These are phyloP conservation scores for Chymomyza fuscimana DNA, from an alignment of 2,888 invertebrate species.

Conservation along the genomic window DNA sequence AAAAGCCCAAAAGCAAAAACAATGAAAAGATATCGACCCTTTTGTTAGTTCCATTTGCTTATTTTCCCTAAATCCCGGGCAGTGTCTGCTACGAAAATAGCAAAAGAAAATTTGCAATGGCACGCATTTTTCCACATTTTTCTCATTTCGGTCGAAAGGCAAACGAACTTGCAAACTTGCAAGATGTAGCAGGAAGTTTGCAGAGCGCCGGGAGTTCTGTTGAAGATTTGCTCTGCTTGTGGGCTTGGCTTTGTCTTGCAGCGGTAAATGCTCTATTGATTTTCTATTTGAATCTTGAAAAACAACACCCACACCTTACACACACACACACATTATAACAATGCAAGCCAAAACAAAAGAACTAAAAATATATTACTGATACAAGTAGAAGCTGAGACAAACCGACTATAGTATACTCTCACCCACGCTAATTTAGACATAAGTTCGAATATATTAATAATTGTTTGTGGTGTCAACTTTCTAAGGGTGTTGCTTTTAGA, in stretches of 20 bases:
- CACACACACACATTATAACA: background rate
- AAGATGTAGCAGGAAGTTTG: background rate
- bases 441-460: too few relatives aligned
- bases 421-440: too few relatives aligned
- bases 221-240: background rate
- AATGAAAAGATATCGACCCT: background rate
- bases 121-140: slow-evolving; percentile 4
- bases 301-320: background rate
- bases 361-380: background rate
- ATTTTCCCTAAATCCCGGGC: too few relatives aligned
- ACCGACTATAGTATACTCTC: too few relatives aligned
- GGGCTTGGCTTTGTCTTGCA: background rate
- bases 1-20: background rate
- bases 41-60: background rate
- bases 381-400: too few relatives aligned
- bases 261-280: background rate
- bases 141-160: slow-evolving; percentile 7
- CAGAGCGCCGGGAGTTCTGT: background rate
- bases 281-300: slow-evolving; percentile 4
- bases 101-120: slow-evolving; percentile 2
- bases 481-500: too few relatives aligned
- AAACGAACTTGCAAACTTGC: background rate
- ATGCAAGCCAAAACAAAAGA: slow-evolving; percentile 1
- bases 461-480: too few relatives aligned
- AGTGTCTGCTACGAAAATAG: slow-evolving; percentile 4